Conservation (phyloP, 2,888 invertebrate genomes). For the Pegoplata infirma region DNA sequence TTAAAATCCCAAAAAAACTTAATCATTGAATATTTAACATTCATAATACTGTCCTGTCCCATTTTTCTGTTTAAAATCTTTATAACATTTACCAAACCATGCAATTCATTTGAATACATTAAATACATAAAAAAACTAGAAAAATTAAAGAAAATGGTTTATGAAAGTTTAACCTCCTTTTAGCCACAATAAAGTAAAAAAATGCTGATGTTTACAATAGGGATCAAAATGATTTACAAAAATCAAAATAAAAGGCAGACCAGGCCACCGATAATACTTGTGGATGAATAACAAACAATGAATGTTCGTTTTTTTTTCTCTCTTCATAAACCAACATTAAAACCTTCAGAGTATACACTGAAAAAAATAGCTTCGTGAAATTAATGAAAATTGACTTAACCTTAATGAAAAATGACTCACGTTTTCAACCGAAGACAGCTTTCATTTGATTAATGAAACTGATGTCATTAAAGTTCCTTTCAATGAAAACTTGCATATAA, state of each 20-base stretch:
- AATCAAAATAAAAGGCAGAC: neutral
- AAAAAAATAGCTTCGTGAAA: too few relatives aligned
- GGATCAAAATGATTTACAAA: constrained; percentile 2
- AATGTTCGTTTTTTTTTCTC: neutral
- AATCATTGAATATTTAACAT: too few relatives aligned
- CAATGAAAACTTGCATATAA: too few relatives aligned
- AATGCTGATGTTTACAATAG: constrained; percentile 5
- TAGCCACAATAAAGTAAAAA: constrained; percentile 28
- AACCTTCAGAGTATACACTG: neutral
- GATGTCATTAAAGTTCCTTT: too few relatives aligned
- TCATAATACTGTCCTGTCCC: neutral
- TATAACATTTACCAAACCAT: neutral
- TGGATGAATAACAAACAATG: constrained; percentile 10
- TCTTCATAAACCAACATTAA: constrained; percentile 17
- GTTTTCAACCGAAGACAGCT: too few relatives aligned
- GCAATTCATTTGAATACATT: neutral
- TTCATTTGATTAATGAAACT: too few relatives aligned
- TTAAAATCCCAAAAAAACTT: too few relatives aligned
- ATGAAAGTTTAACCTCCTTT: constrained; percentile 5
- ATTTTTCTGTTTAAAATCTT: neutral
- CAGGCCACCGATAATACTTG: neutral
- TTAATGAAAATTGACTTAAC: too few relatives aligned
- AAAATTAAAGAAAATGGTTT: neutral
- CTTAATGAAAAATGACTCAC: too few relatives aligned
- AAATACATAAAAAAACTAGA: neutral